Evolutionary conservation across 2,888 invertebrate genomes (phyloP), one percentile per base, ranked within the genome.

Genomic region (Cheilosia scutellata): DNA sequence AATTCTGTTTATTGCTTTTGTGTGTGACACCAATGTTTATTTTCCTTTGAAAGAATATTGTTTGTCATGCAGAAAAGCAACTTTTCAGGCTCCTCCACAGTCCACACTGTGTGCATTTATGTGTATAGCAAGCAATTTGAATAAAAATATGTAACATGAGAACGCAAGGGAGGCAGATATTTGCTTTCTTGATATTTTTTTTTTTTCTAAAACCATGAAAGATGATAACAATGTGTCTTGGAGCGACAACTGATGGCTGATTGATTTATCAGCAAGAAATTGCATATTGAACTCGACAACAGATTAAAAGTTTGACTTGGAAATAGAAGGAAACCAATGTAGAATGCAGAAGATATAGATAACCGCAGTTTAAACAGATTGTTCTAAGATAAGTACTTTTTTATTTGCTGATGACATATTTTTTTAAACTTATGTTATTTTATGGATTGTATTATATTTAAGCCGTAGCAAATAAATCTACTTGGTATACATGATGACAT

Each of bases 41-140:
- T 29, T 71, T 60, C 11, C 20, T n/a, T 51, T 33, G 9, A 25
- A 60, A 3, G 13, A 42, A 55, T 62, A 74, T 55, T 74, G 74
- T 78, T 74, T 74, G 44, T 31, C 44, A 74, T 57, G 62, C 63
- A 29, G 44, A 83, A 37, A 25, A 53, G 53, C 42, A 53, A 44
- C 13, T 29, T 40, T 40, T 6, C n/a, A n/a, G 37, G 27, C 11
- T 25, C 33, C 11, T 25, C 33, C 0, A 9, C 5, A 27, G n/a
- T 40, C 20, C 51, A 49, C n/a, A 31, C 2, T 40, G 6, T 42
- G n/a, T 31, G 42, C 31, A 29, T n/a, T n/a, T 60, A 40, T 16
- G 7, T 0, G 25, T 7, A 7, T 3, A 25, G 27, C 57, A 27
- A 31, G 4, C 25, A 49, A 40, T 5, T 9, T 1, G 3, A 58